Base-by-base conservation (phyloP, 2,888 invertebrate species). In the Suillia variegata region DNA sequence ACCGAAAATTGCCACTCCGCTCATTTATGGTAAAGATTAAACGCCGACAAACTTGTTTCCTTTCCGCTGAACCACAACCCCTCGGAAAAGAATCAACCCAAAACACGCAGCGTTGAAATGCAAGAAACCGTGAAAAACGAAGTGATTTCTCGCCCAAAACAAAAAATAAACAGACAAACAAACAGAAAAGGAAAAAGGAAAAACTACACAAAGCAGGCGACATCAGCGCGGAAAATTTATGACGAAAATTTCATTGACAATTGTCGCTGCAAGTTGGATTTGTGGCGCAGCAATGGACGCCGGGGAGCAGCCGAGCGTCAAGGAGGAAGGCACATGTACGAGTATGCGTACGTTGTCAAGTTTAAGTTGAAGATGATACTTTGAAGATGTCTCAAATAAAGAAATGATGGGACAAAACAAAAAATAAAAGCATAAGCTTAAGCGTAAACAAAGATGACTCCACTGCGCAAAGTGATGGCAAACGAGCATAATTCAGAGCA, bases 241-340 rank as follows among this genome's bases (percentile, higher is more conserved):
- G 77, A 77, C 73, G 74, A 73, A 78, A 75, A 77, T 74, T 75
- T 77, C 76, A 75, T 74, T 77, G 78, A 75, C 75, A 76, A 76
- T 77, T 75, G 75, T 76, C 75, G 73, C 70, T 74, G 75, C 59
- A 63, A 70, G 74, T 74, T 18, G 54, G 20, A 45, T 24, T 26
- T 51, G 51, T 6, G 42, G 10, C 10, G 20, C 4, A 6, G 47
- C 4, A 6, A n/a, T 10, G 20, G 20, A 15, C 47, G 20, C 13
- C 20, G 10, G 22, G 21, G 22, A 38, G 38, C n/a, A 38, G n/a
- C n/a, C n/a, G n/a, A n/a, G n/a, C n/a, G n/a, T n/a, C n/a, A 22
- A 22, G 17, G 48, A 48, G 3, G 38, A 12, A 18, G 17, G 21
- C 48, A 51, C 12, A 31, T 38, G 38, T 38, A 38, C 10, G n/a